A percentile compares a stretch with the other conserved stretches of the same genome.
phyloP scores from a whole-genome alignment of 2,113 vertebrate species.

The Laticauda colubrina region DNA sequence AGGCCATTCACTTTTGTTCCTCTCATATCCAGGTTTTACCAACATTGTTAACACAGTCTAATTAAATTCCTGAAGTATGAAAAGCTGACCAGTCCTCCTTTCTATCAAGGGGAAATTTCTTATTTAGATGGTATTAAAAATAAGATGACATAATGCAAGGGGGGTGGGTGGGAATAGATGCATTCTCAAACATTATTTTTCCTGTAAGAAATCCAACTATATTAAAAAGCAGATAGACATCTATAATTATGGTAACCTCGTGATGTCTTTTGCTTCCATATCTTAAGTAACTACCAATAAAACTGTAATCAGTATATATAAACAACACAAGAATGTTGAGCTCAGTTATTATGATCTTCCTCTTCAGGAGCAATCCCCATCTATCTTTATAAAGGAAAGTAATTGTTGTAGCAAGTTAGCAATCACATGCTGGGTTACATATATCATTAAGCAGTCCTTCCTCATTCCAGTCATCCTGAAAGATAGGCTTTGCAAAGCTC shows the following conservation, averaged over 20 bases:
- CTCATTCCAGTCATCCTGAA: constrained; percentile 27
- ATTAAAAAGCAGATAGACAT: constrained; percentile 38
- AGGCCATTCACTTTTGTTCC: neutral
- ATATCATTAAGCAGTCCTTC: constrained; percentile 36
- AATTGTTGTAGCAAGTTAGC: constrained; percentile 55
- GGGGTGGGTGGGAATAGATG: neutral
- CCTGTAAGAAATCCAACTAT: constrained; percentile 42
- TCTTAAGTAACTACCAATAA: constrained; percentile 25
- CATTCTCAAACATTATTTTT: constrained; percentile 34
- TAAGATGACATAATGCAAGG: neutral
- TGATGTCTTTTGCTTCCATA: constrained; percentile 35
- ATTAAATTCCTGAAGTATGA: constrained; percentile 25
- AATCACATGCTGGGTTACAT: constrained; percentile 26
- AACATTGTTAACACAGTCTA: constrained; percentile 7
- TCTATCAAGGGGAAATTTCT: constrained; percentile 15
- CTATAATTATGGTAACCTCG: constrained; percentile 40
- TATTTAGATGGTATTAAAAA: neutral
- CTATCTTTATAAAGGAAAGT: constrained; percentile 47
- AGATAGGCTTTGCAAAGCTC: neutral
- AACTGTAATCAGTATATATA: constrained; percentile 47
- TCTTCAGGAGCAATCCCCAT: constrained; percentile 44
- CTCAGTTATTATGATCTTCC: constrained; percentile 55
- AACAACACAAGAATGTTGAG: constrained; percentile 57
- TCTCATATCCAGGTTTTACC: neutral
- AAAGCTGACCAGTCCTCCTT: constrained; percentile 13